Evolutionary conservation across 2,113 vertebrate species (phyloP).

Genomic region (Pimephales promelas): DNA sequence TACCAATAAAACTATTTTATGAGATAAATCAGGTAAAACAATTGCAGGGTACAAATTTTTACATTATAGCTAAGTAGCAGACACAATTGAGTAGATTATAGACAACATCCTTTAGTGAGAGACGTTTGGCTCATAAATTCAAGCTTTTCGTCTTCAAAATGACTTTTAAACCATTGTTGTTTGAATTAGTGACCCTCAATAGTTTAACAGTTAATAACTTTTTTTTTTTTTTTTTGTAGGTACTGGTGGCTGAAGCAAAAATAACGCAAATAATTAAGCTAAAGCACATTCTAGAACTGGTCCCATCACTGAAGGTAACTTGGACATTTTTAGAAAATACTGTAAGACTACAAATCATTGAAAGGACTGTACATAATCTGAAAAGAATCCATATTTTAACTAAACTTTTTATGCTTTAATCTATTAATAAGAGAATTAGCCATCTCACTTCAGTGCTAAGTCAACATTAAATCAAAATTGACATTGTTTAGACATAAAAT

Average conservation of each 20-base stretch:
- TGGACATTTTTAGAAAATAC: background rate
- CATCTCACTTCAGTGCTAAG: background rate
- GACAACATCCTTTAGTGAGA: background rate
- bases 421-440: background rate
- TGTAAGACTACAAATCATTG: background rate
- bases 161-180: background rate
- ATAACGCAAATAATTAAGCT: constrained; percentile 94
- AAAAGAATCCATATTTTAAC: background rate
- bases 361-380: background rate
- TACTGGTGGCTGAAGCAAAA: constrained; percentile 91
- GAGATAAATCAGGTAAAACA: too few relatives aligned
- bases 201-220: background rate
- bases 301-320: constrained; percentile 87
- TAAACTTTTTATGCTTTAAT: background rate
- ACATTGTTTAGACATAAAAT: background rate
- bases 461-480: background rate
- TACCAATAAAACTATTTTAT: too few relatives aligned
- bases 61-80: background rate
- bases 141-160: background rate
- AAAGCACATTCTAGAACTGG: constrained; percentile 92
- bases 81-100: background rate
- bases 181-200: background rate
- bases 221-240: constrained; percentile 68
- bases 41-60: too few relatives aligned
- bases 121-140: background rate